Evolutionary conservation across 2,888 invertebrate species (phyloP).

Genomic region (Cryptophagus acutangulus): DNA sequence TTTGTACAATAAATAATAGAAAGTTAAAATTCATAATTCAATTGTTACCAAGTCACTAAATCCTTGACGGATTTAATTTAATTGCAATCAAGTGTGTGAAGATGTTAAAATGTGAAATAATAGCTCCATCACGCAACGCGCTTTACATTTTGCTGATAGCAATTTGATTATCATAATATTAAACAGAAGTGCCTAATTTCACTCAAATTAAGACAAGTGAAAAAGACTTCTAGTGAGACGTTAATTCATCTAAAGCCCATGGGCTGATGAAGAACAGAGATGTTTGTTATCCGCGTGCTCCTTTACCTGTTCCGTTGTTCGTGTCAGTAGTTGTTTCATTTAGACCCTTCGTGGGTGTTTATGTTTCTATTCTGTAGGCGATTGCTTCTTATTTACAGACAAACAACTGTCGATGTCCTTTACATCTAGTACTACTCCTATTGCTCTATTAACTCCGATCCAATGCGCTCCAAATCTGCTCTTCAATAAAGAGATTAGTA

Average conservation of each 20-base stretch:
- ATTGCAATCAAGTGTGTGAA: background rate
- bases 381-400: constrained; percentile 20
- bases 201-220: constrained; percentile 4
- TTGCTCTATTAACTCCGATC: no score
- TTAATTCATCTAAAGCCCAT: constrained; percentile 6
- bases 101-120: background rate
- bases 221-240: background rate
- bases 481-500: no score
- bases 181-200: constrained; percentile 14
- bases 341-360: constrained; percentile 28
- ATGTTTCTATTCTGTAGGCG: constrained; percentile 30
- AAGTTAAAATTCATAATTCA: background rate
- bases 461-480: no score
- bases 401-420: constrained; percentile 24
- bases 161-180: constrained; percentile 11
- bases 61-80: no score
- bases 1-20: constrained; percentile 2
- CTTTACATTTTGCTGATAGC: constrained; percentile 8
- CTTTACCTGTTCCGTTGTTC: constrained; percentile 24
- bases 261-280: constrained; percentile 3
- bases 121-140: background rate
- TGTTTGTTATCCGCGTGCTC: constrained; percentile 10
- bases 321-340: constrained; percentile 20
- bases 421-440: no score
- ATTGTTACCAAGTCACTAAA: background rate